Conservation (phyloP, 1,140 invertebrate genomes). For the Habropoda laboriosa region DNA sequence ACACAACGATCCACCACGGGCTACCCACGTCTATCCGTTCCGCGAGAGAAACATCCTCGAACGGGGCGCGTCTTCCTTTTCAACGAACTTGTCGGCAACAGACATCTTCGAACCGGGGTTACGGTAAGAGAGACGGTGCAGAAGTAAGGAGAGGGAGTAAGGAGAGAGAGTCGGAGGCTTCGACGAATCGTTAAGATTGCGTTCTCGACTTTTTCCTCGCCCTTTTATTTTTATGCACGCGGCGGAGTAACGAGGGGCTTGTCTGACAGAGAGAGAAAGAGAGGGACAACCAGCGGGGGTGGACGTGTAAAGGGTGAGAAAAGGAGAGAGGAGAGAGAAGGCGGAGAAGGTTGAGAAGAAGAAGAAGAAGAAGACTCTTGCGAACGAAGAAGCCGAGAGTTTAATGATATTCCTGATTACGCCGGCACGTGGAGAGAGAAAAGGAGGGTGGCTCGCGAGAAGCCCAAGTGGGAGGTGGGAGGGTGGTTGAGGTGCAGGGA, state of each 20-base stretch:
- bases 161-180: constrained; percentile 18
- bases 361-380: constrained; percentile 62
- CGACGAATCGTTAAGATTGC: constrained; percentile 67
- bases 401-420: constrained; percentile 82
- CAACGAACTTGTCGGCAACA: constrained; percentile 32
- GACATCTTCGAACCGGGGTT: constrained; percentile 22
- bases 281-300: constrained; percentile 17
- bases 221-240: constrained; percentile 55
- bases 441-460: constrained; percentile 21
- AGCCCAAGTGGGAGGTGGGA: not conserved
- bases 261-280: constrained; percentile 31
- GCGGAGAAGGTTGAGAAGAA: too few species aligned
- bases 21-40: not conserved
- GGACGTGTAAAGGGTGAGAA: constrained; percentile 43
- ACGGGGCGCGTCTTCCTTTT: constrained; percentile 2
- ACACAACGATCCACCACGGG: too few species aligned
- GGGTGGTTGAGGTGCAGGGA: constrained; percentile 46
- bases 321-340: constrained; percentile 19
- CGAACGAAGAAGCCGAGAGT: constrained; percentile 76
- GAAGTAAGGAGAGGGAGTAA: not conserved
- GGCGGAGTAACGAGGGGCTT: constrained; percentile 65
- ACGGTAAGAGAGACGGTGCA: constrained; percentile 4
- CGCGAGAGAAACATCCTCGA: not conserved
- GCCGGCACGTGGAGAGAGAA: constrained; percentile 62
- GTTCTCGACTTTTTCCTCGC: constrained; percentile 52